A percentile compares a stretch with the other conserved stretches of the same genome.
These are phyloP conservation scores for Arctopsyche grandis DNA, from an alignment of 1,140 invertebrate genomes.

Conservation along the genomic window DNA sequence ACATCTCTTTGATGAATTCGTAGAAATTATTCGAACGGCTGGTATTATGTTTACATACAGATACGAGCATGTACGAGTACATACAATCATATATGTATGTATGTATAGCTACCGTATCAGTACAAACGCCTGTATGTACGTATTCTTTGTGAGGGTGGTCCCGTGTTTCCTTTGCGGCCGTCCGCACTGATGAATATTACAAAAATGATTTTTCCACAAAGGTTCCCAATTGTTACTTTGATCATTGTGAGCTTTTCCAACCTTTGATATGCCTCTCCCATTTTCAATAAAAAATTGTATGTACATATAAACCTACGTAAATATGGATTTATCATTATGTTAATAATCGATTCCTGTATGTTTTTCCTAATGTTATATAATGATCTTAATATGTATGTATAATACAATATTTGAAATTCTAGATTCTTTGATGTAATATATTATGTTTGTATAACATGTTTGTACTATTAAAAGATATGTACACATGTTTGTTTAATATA, in stretches of 20 bases:
- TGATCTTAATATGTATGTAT: too few relatives aligned
- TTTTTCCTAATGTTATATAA: too few relatives aligned
- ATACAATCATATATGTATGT: too few relatives aligned
- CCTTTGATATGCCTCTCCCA: not conserved
- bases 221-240: conserved; percentile 39
- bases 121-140: not conserved
- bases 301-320: too few relatives aligned
- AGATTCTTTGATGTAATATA: too few relatives aligned
- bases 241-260: conserved; percentile 22
- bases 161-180: not conserved
- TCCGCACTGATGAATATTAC: conserved; percentile 32
- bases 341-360: too few relatives aligned
- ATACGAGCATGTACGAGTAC: not conserved
- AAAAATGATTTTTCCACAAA: conserved; percentile 36
- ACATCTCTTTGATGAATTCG: conserved; percentile 52
- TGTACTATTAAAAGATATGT: too few relatives aligned
- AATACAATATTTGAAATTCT: too few relatives aligned
- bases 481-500: too few relatives aligned
- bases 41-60: conserved; percentile 22
- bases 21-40: conserved; percentile 44
- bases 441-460: too few relatives aligned
- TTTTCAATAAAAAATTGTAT: not conserved
- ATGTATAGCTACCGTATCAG: too few relatives aligned
- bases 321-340: too few relatives aligned
- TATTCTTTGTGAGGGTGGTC: not conserved